Evolutionary conservation across 1,140 invertebrate species (phyloP).

Genomic region (Chironomus striatipennis): DNA sequence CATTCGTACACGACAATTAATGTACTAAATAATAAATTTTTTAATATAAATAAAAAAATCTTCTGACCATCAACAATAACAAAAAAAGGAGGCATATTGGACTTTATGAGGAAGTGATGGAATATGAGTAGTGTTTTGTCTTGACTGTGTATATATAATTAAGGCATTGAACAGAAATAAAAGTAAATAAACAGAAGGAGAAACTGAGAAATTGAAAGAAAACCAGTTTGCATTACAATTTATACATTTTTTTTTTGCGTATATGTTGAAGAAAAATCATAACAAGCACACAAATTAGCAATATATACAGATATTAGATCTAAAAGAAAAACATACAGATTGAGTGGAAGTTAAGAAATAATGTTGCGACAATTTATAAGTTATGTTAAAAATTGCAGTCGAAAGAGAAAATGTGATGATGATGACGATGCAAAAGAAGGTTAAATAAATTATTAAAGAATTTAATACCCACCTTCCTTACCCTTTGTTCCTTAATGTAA

Average conservation of each 20-base stretch:
- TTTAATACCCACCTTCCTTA: not conserved
- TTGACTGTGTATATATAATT: not conserved
- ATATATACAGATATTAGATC: not conserved
- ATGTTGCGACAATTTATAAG: slow-evolving; percentile 16
- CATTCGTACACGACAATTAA: not conserved
- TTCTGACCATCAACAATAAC: not conserved
- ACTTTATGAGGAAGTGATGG: not conserved
- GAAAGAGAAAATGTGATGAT: not conserved
- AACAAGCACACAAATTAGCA: not conserved
- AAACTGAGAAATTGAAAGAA: not conserved
- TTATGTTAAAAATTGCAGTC: slow-evolving; percentile 16
- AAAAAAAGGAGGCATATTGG: not conserved
- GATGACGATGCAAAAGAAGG: slow-evolving; percentile 7
- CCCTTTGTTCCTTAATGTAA: too few relatives aligned
- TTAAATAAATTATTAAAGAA: not conserved
- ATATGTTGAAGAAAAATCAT: not conserved
- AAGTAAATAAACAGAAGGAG: not conserved
- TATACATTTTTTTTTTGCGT: too few relatives aligned
- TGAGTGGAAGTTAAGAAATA: not conserved
- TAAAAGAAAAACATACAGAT: not conserved
- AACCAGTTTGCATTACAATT: not conserved
- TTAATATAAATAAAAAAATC: too few relatives aligned
- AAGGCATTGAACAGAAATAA: not conserved
- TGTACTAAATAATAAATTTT: not conserved
- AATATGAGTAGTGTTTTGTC: not conserved